Conservation (phyloP, 2,113 vertebrate species). For the Muntiacus reevesi region DNA sequence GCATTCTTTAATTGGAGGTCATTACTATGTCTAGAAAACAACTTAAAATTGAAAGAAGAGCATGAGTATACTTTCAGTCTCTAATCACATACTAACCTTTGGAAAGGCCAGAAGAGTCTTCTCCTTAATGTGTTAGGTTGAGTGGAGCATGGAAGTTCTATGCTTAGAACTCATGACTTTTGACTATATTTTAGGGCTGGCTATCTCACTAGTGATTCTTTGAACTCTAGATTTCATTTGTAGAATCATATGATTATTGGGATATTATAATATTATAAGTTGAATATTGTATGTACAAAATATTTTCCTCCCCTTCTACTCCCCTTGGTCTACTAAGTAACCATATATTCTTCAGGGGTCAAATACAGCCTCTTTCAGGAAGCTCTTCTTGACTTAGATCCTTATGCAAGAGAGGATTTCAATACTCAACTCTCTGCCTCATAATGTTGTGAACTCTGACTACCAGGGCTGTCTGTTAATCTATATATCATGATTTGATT, state of each 20-base stretch:
- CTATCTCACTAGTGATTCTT: neutral
- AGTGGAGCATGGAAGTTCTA: neutral
- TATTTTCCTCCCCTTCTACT: neutral
- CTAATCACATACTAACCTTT: neutral
- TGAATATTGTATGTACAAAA: neutral
- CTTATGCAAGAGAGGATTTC: neutral
- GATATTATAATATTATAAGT: neutral
- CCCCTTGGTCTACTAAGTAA: neutral
- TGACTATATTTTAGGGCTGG: neutral
- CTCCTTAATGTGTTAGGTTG: neutral
- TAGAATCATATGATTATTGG: neutral
- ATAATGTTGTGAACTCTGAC: neutral
- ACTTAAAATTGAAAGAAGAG: neutral
- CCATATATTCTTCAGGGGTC: neutral
- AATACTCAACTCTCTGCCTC: neutral
- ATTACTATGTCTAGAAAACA: neutral
- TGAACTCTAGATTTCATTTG: neutral
- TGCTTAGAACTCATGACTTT: neutral
- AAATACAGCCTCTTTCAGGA: neutral
- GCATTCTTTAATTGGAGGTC: neutral
- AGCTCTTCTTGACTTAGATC: neutral
- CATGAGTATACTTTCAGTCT: neutral
- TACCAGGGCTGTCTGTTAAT: neutral
- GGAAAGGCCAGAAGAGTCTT: neutral
- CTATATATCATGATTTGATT: neutral